A percentile compares a stretch with the other conserved stretches of the same genome.
phyloP scores from a whole-genome alignment of 2,113 vertebrate species.

The Pollimyrus isidori region DNA sequence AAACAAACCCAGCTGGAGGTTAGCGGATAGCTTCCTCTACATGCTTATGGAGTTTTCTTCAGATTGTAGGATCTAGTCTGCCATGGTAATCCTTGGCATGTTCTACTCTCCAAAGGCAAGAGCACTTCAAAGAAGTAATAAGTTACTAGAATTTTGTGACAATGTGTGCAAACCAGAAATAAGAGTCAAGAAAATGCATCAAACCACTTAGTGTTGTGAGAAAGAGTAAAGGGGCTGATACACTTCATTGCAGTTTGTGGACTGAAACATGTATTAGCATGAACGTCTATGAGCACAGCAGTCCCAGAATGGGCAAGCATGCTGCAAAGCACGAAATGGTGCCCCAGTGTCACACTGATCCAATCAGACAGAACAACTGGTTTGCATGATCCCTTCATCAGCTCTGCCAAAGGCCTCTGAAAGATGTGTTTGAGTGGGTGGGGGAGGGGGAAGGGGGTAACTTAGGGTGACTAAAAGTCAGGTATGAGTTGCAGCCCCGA shows the following conservation, averaged over 20 bases:
- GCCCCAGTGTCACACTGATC: not conserved
- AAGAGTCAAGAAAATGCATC: not conserved
- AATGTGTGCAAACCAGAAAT: not conserved
- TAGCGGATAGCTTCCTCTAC: not conserved
- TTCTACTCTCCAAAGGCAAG: not conserved
- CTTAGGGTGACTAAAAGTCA: not conserved
- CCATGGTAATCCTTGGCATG: not conserved
- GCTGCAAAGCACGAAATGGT: not conserved
- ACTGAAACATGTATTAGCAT: not conserved
- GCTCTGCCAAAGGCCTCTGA: not conserved
- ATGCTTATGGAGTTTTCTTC: not conserved
- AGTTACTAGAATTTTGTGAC: not conserved
- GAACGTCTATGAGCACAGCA: not conserved
- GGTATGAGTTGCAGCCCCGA: not conserved
- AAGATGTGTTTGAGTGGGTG: not conserved
- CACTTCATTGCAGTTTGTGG: constrained; percentile 11
- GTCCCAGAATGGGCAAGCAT: not conserved
- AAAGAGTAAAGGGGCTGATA: not conserved
- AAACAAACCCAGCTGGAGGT: not conserved
- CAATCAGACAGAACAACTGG: not conserved
- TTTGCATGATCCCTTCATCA: not conserved
- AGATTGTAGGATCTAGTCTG: not conserved
- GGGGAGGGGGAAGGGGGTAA: not conserved
- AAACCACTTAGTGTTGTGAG: not conserved
- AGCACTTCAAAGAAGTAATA: constrained; percentile 1